Base-by-base conservation (phyloP, 53 echinoderm and acorn worm species). In the Zoroaster sp. region DNA sequence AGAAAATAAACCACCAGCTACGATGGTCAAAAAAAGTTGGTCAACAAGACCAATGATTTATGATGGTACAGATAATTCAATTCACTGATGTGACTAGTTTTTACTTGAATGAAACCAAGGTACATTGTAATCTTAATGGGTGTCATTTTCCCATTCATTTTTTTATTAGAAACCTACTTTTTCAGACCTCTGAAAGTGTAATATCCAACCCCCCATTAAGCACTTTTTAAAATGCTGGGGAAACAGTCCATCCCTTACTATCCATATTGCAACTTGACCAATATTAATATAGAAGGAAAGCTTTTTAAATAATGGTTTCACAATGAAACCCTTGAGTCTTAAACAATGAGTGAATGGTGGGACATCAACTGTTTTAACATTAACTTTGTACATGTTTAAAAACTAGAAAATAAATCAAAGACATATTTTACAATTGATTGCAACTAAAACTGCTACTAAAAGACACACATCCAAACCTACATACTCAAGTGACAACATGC, bases 381-480 rank as follows among this genome's bases (percentile, higher is more conserved):
- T 32, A 82, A 40, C 68, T 82, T 38, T 78, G 82, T 82, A 82
- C 82, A 82, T 31, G 67, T 82, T 28, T 82, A 82, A 66, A 67
- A 43, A 42, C 66, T 66, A 30, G 43, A 68, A 80, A 68, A 43
- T 3, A 82, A 82, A 68, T 67, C 17, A 41, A 82, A 35, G 36
- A 78, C 12, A 2, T 66, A 82, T 67, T 14, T 66, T 67, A 67
- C 82, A 82, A 82, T 15, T 68, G 68, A 82, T 82, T 68, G 68
- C 82, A 82, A 82, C 82, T 68, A 82, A 39, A 67, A 67, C 15
- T 32, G 17, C 82, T 82, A 82, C 82, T 6, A 20, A 44, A 78
- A 82, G 66, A 82, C 80, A 80, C 80, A 80, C 82, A 82, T 82
- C 32, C 82, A 82, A 67, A 82, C 63, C 82, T 82, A 82, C 82